These are phyloP conservation scores for Trichomycterus rosablanca DNA, from an alignment of 2,113 vertebrate species.

Conservation along the genomic window DNA sequence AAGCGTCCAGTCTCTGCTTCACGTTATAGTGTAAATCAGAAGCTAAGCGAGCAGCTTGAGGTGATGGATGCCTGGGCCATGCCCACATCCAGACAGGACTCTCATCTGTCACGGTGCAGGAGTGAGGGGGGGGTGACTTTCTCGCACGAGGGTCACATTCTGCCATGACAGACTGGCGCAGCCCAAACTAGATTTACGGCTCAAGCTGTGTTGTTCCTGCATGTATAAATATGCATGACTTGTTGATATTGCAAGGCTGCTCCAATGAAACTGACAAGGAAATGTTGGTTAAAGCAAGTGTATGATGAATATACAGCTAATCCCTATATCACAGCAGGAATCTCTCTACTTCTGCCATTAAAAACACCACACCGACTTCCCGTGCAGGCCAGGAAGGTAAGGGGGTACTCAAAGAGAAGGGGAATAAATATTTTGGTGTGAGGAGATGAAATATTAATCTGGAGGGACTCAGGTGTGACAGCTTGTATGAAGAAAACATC, in stretches of 20 bases:
- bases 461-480: constrained; percentile 15
- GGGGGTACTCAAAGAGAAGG: constrained; percentile 19
- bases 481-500: constrained; percentile 21
- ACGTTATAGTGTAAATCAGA: constrained; percentile 59
- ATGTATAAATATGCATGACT: constrained; percentile 54
- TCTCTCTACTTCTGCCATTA: constrained; percentile 24
- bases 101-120: constrained; percentile 49
- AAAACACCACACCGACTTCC: constrained; percentile 12
- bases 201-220: constrained; percentile 56
- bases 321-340: constrained; percentile 25
- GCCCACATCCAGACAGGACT: constrained; percentile 51
- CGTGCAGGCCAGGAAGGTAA: not conserved
- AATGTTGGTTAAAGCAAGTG: constrained; percentile 13
- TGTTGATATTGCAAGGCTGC: constrained; percentile 45
- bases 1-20: constrained; percentile 46
- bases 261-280: constrained; percentile 32
- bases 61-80: constrained; percentile 56
- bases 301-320: constrained; percentile 32
- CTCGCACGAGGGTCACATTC: constrained; percentile 31
- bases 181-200: constrained; percentile 55
- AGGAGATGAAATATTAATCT: constrained; percentile 30
- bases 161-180: constrained; percentile 27
- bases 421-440: constrained; percentile 28
- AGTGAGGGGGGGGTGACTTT: constrained; percentile 40
- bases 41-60: constrained; percentile 41